Evolutionary conservation across 2,113 vertebrate species (phyloP), one percentile per base, ranked within the genome.

Genomic region (Megalops atlanticus): DNA sequence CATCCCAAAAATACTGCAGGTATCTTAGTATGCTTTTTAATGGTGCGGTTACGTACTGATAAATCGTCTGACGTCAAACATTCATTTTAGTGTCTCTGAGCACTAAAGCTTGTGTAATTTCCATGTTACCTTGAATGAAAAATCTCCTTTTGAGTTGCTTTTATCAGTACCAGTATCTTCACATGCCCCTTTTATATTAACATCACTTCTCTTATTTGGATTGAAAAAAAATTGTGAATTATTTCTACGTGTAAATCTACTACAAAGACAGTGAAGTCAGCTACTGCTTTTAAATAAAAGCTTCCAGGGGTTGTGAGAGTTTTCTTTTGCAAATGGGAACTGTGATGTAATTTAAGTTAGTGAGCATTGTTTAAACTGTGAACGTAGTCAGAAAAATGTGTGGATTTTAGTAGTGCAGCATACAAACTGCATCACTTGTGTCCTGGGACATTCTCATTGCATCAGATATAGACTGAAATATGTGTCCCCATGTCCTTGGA

Each of bases 311-410:
- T 64, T 58, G 24, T 58, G 18, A 40, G 43, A 0, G 3, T 69
- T 39, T 35, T 41, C 58, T 70, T 21, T 15, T 36, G n/a, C 27
- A 47, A 45, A 35, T 36, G 64, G 64, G 68, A 70, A 71, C 70
- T 64, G 33, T 71, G 41, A 80, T 80, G 47, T 49, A 52, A 77
- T 54, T 80, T 52, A 40, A 21, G 33, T 72, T 38, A 7, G 24
- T 49, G 24, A 54, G 36, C 43, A 52, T 52, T 73, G 36, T 80
- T 31, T 54, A 74, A 80, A 74, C 79, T 80, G 79, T 80, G 79
- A 80, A 58, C 21, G 70, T 36, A 12, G 24, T 43, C 21, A 21
- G 40, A 40, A 70, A 40, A 27, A 27, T 64, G 39, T 43, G 39
- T 69, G 41, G 36, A 64, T 68, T 78, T 58, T 33, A 79, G 43